Conservation (phyloP, 2,888 invertebrate species). For the Catocala fraxini region DNA sequence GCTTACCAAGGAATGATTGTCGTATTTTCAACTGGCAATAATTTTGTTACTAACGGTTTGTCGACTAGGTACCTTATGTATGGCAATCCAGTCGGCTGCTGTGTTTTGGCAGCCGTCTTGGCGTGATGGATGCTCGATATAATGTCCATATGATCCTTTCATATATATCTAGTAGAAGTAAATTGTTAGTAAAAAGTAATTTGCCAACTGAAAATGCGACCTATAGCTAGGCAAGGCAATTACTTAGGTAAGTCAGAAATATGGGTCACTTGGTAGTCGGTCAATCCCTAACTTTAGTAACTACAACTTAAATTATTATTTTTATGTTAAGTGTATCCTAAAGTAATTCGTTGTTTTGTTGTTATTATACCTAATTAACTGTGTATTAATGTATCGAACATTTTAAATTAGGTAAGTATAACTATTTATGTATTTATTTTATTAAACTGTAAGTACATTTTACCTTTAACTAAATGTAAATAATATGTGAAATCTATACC, state of each 20-base stretch:
- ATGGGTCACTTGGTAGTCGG: slow-evolving; percentile 24
- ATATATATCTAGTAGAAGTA: no score
- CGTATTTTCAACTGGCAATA: background rate
- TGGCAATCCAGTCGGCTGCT: no score
- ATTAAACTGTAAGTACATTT: slow-evolving; percentile 27
- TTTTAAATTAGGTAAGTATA: slow-evolving; percentile 36
- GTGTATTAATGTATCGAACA: slow-evolving; percentile 39
- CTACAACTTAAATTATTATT: slow-evolving; percentile 20
- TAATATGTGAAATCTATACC: slow-evolving; percentile 28
- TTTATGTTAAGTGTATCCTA: slow-evolving; percentile 30
- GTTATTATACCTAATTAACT: slow-evolving; percentile 25
- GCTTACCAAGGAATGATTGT: background rate
- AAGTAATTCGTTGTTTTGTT: slow-evolving; percentile 39
- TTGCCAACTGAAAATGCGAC: background rate
- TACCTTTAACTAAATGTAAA: slow-evolving; percentile 42
- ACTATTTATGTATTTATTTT: slow-evolving; percentile 33
- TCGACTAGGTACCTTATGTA: no score
- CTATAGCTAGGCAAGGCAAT: background rate
- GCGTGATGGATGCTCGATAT: no score
- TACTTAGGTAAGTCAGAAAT: background rate
- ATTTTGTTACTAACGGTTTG: background rate
- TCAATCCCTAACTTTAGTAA: slow-evolving; percentile 19
- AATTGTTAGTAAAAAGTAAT: no score
- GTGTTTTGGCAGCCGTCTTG: no score
- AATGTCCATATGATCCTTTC: no score